Evolutionary conservation across 1,140 invertebrate species (phyloP).

Genomic region (Drosophila melanogaster): Release_6_plus_ISO1_MT NC_004354.4:5137001-5137500

Average conservation of each 20-base stretch:
- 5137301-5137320: slow-evolving; percentile 65
- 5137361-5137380: slow-evolving; percentile 12
- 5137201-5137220: not conserved
- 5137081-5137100: slow-evolving; percentile 44
- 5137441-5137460: slow-evolving; percentile 60
- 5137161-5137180: too few relatives aligned
- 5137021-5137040: slow-evolving; percentile 3
- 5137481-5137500: slow-evolving; percentile 51
- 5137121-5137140: too few relatives aligned
- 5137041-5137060: slow-evolving; percentile 63
- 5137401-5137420: not conserved
- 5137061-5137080: slow-evolving; percentile 71
- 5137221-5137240: not conserved
- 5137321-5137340: slow-evolving; percentile 34
- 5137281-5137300: slow-evolving; percentile 52
- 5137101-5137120: slow-evolving; percentile 6
- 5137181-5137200: not conserved
- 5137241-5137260: slow-evolving; percentile 9
- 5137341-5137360: slow-evolving; percentile 10
- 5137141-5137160: too few relatives aligned
- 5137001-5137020: slow-evolving; percentile 55
- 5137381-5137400: not conserved
- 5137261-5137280: slow-evolving; percentile 18
- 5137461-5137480: slow-evolving; percentile 28
- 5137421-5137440: slow-evolving; percentile 38